phyloP scores from a whole-genome alignment of 2,113 vertebrate species.

The Chaetodon trifascialis region DNA sequence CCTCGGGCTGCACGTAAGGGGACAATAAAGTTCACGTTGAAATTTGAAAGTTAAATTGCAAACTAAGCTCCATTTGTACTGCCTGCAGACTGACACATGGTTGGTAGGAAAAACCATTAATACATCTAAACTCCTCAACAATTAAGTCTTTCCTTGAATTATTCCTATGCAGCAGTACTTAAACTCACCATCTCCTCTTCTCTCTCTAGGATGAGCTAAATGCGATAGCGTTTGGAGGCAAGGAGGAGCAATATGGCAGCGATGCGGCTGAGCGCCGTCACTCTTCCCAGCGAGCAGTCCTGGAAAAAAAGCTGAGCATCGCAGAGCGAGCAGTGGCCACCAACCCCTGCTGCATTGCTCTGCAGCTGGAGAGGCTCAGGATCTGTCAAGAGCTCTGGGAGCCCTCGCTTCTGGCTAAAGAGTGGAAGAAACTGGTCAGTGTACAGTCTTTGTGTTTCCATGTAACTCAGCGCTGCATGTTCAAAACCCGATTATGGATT shows the following conservation, averaged over 20 bases:
- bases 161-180: not conserved
- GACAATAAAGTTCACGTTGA: no score
- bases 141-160: not conserved
- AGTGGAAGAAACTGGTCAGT: conserved; percentile 93
- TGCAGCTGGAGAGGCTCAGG: conserved; percentile 90
- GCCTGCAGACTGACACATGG: no score
- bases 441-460: not conserved
- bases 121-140: not conserved
- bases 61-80: no score
- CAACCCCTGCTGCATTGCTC: conserved; percentile 89
- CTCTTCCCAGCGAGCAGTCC: conserved; percentile 80
- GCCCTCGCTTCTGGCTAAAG: conserved; percentile 87
- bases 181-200: not conserved
- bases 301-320: conserved; percentile 96
- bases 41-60: no score
- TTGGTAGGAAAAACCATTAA: not conserved
- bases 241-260: conserved; percentile 76
- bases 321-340: conserved; percentile 91
- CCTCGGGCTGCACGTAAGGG: no score
- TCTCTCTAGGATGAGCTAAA: conserved; percentile 87
- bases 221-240: conserved; percentile 81
- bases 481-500: not conserved
- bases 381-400: conserved; percentile 94
- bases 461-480: not conserved
- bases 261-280: conserved; percentile 79